These are phyloP conservation scores for Lasioglossum leucozonium DNA, from an alignment of 2,888 invertebrate genomes.

Conservation along the genomic window DNA sequence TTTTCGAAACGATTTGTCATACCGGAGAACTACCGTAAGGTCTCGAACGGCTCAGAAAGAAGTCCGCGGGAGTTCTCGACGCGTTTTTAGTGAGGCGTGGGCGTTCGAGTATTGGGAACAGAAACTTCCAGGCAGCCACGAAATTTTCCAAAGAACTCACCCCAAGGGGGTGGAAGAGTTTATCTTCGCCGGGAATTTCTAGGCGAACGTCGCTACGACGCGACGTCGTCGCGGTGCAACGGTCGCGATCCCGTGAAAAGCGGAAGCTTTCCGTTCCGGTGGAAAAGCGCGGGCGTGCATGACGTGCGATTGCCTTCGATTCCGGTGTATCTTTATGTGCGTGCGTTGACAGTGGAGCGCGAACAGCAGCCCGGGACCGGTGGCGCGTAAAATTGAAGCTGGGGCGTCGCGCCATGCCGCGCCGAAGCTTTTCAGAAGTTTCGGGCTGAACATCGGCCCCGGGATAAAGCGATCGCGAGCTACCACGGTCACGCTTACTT, in stretches of 20 bases:
- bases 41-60: neutral
- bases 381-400: conserved; percentile 41
- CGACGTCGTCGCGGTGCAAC: conserved; percentile 55
- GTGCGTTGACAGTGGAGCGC: conserved; percentile 26
- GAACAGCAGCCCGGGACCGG: conserved; percentile 6
- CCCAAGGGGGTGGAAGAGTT: conserved; percentile 48
- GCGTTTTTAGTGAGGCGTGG: neutral
- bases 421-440: conserved; percentile 13
- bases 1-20: neutral
- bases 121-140: neutral
- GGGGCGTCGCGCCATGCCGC: too few relatives aligned
- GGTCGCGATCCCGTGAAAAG: conserved; percentile 50
- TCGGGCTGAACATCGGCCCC: neutral
- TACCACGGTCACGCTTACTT: conserved; percentile 31
- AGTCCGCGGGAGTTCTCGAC: neutral
- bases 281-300: conserved; percentile 44
- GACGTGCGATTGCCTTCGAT: conserved; percentile 44
- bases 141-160: conserved; percentile 55
- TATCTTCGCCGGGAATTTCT: conserved; percentile 60
- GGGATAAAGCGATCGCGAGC: conserved; percentile 17
- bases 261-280: conserved; percentile 44
- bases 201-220: conserved; percentile 38
- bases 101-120: neutral
- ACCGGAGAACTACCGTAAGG: neutral
- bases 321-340: conserved; percentile 38